Evolutionary conservation across 2,113 vertebrate species (phyloP).

Genomic region (Antennarius striatus): DNA sequence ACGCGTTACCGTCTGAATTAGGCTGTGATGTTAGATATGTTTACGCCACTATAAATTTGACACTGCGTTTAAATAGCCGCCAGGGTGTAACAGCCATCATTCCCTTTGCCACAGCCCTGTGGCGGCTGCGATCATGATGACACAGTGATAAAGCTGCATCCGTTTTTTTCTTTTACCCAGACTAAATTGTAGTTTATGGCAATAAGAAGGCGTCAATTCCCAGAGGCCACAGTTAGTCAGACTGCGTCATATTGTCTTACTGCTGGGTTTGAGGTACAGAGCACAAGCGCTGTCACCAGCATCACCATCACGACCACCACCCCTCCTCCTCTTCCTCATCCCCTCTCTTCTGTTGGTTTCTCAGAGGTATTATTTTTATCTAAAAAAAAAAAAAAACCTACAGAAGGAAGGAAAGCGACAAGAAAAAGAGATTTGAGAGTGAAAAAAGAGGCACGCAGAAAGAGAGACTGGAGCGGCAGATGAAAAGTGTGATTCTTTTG

Average conservation of each 20-base stretch:
- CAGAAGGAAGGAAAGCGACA: slow-evolving; percentile 49
- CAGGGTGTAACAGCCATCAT: slow-evolving; percentile 46
- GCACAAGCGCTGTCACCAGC: slow-evolving; percentile 62
- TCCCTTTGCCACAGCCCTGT: slow-evolving; percentile 54
- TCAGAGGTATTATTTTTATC: slow-evolving; percentile 74
- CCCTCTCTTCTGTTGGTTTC: slow-evolving; percentile 45
- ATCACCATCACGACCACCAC: slow-evolving; percentile 7
- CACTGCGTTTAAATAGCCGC: slow-evolving; percentile 45
- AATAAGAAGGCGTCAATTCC: slow-evolving; percentile 61
- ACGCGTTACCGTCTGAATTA: slow-evolving; percentile 39
- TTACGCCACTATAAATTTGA: slow-evolving; percentile 54
- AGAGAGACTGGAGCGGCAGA: slow-evolving; percentile 48
- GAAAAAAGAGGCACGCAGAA: slow-evolving; percentile 25
- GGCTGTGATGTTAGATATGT: slow-evolving; percentile 54
- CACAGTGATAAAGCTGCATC: slow-evolving; percentile 47
- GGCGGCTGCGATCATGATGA: slow-evolving; percentile 60
- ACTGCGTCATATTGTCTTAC: slow-evolving; percentile 67
- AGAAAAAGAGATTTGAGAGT: slow-evolving; percentile 25
- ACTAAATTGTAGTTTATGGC: slow-evolving; percentile 71
- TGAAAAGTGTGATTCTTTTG: slow-evolving; percentile 70
- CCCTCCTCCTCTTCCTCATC: background rate
- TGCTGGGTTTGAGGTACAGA: slow-evolving; percentile 55
- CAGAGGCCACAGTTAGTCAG: slow-evolving; percentile 62
- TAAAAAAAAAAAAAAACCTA: slow-evolving; percentile 66
- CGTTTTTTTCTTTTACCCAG: slow-evolving; percentile 45